These are phyloP conservation scores for Dascillus cervinus DNA, from an alignment of 2,888 invertebrate species.

Conservation along the genomic window DNA sequence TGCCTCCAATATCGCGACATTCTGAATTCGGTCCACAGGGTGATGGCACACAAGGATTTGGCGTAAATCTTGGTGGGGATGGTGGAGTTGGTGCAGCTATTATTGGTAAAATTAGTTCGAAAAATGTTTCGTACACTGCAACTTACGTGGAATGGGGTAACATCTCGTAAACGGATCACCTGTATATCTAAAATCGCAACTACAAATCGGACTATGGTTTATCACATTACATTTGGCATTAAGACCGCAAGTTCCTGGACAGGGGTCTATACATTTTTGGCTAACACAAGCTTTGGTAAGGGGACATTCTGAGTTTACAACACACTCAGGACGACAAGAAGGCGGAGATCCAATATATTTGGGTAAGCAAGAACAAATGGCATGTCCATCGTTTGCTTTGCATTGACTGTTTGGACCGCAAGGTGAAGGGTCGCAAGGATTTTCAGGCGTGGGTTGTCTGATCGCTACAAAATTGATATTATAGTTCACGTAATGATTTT, in stretches of 20 bases:
- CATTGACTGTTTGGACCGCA: slow-evolving; percentile 71
- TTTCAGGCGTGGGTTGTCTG: slow-evolving; percentile 37
- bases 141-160: slow-evolving; percentile 40
- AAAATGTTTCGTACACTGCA: slow-evolving; percentile 3
- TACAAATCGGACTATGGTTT: slow-evolving; percentile 68
- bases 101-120: slow-evolving; percentile 1
- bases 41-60: slow-evolving; percentile 66
- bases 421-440: slow-evolving; percentile 63
- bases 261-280: slow-evolving; percentile 66
- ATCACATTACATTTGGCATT: slow-evolving; percentile 65
- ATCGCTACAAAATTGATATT: slow-evolving; percentile 26
- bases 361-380: slow-evolving; percentile 60
- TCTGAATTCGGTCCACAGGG: slow-evolving; percentile 74
- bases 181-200: slow-evolving; percentile 53
- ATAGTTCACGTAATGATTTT: no score
- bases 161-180: slow-evolving; percentile 65
- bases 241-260: slow-evolving; percentile 63
- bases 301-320: slow-evolving; percentile 61
- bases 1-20: slow-evolving; percentile 60
- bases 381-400: slow-evolving; percentile 45
- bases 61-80: slow-evolving; percentile 26
- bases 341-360: slow-evolving; percentile 63
- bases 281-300: slow-evolving; percentile 62
- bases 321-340: slow-evolving; percentile 64
- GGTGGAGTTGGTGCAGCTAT: slow-evolving; percentile 17